Conservation (phyloP, 1,140 invertebrate species). For the Pseudomyrmex sp. region DNA sequence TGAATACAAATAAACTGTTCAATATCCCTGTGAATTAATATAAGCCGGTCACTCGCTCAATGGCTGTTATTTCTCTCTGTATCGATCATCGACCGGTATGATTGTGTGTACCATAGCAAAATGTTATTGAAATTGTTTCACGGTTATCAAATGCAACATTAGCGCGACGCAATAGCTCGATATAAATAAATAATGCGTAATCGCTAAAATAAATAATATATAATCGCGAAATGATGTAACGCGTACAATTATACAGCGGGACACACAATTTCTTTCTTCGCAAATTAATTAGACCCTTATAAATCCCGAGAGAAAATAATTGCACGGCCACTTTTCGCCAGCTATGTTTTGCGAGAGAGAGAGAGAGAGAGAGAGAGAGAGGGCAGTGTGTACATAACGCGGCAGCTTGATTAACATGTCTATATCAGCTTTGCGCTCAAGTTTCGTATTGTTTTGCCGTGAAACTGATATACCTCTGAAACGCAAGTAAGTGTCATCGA, state of each 20-base stretch:
- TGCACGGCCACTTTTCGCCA: neutral
- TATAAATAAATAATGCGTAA: neutral
- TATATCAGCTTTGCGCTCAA: conserved; percentile 21
- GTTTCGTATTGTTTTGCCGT: conserved; percentile 26
- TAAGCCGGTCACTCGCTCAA: conserved; percentile 20
- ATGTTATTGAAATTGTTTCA: conserved; percentile 5
- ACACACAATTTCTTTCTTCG: neutral
- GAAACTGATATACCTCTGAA: conserved; percentile 62
- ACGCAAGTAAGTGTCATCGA: conserved; percentile 62
- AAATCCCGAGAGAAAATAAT: neutral
- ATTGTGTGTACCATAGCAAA: neutral
- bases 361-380: neutral
- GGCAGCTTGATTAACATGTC: conserved; percentile 32
- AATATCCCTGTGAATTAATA: conserved; percentile 5
- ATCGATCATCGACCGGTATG: neutral
- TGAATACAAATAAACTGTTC: conserved; percentile 27
- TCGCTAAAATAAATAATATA: neutral
- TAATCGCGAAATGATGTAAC: neutral
- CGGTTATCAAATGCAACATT: neutral
- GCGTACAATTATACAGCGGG: neutral
- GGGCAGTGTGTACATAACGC: neutral
- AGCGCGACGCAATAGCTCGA: neutral
- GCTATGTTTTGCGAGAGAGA: too few relatives aligned
- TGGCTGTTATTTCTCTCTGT: conserved; percentile 17
- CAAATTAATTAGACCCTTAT: neutral